Evolutionary conservation across 2,888 invertebrate genomes (phyloP).

Genomic region (Agonopterix arenella): DNA sequence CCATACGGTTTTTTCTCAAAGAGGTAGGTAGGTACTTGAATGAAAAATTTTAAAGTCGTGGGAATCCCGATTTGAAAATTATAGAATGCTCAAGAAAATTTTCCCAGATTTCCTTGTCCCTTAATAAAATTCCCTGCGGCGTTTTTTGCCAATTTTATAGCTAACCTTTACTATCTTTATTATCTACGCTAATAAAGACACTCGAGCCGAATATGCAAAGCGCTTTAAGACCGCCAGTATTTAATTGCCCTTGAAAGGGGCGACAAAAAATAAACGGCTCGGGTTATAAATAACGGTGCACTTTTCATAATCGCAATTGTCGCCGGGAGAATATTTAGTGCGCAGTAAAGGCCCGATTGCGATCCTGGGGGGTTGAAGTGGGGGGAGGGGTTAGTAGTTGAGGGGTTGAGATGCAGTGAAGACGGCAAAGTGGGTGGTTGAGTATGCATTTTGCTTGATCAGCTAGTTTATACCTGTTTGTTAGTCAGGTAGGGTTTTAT

Average conservation of each 20-base stretch:
- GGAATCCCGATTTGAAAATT: too few relatives aligned
- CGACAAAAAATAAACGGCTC: constrained; percentile 71
- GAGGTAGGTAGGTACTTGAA: too few relatives aligned
- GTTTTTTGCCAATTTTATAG: background rate
- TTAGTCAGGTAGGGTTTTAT: background rate
- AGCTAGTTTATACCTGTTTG: constrained; percentile 9
- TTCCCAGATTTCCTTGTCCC: too few relatives aligned
- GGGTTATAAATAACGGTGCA: constrained; percentile 74
- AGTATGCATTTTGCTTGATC: constrained; percentile 25
- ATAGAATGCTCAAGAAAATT: too few relatives aligned
- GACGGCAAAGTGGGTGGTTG: constrained; percentile 22
- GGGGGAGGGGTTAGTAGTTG: constrained; percentile 40
- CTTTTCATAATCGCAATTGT: constrained; percentile 78
- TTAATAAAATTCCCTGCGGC: too few relatives aligned
- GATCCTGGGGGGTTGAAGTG: constrained; percentile 34
- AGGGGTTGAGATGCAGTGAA: constrained; percentile 23
- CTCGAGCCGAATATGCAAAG: constrained; percentile 60
- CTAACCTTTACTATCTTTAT: constrained; percentile 35
- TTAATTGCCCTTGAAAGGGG: constrained; percentile 78
- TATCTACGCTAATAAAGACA: constrained; percentile 58
- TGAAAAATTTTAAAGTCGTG: too few relatives aligned
- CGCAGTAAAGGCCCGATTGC: constrained; percentile 63
- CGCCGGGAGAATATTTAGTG: constrained; percentile 76
- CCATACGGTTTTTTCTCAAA: too few relatives aligned
- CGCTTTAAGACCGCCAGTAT: constrained; percentile 70